Conservation (phyloP, 1,140 invertebrate genomes). For the Asobara japonica region DNA sequence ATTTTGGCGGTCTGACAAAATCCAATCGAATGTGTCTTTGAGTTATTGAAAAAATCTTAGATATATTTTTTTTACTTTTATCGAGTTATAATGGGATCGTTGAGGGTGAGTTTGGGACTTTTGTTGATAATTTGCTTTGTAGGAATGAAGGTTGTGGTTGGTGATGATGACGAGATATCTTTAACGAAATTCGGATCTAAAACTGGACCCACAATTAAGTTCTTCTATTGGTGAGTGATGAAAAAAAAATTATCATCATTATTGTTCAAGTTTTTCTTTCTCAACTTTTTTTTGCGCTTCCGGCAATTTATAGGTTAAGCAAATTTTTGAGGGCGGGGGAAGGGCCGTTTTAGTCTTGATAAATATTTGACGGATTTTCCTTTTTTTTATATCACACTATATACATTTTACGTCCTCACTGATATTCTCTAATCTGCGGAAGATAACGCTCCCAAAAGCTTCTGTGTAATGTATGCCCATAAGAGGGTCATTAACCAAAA, state of each 20-base stretch:
- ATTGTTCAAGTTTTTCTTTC: constrained; percentile 16
- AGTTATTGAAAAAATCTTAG: neutral
- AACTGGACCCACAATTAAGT: constrained; percentile 79
- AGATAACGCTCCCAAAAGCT: too few species aligned
- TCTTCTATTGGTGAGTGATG: constrained; percentile 79
- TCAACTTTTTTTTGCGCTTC: constrained; percentile 30
- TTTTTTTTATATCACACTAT: too few species aligned
- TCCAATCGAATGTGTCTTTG: neutral
- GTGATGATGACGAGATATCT: constrained; percentile 65
- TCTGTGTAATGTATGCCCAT: too few species aligned
- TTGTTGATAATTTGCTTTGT: constrained; percentile 47
- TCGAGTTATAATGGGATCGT: constrained; percentile 38
- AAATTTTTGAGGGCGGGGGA: too few species aligned
- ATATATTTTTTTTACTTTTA: neutral
- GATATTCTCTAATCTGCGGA: too few species aligned
- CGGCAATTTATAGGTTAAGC: constrained; percentile 32
- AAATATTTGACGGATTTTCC: too few species aligned
- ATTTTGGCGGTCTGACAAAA: neutral
- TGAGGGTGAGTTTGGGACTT: constrained; percentile 49
- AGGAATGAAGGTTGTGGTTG: constrained; percentile 38
- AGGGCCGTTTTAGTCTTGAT: too few species aligned
- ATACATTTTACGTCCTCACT: too few species aligned
- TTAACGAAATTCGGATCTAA: constrained; percentile 71
- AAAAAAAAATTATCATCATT: too few species aligned
- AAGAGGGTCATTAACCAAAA: too few species aligned